Conservation (phyloP, 1,140 invertebrate species). For the Globodera ellingtonae region DNA sequence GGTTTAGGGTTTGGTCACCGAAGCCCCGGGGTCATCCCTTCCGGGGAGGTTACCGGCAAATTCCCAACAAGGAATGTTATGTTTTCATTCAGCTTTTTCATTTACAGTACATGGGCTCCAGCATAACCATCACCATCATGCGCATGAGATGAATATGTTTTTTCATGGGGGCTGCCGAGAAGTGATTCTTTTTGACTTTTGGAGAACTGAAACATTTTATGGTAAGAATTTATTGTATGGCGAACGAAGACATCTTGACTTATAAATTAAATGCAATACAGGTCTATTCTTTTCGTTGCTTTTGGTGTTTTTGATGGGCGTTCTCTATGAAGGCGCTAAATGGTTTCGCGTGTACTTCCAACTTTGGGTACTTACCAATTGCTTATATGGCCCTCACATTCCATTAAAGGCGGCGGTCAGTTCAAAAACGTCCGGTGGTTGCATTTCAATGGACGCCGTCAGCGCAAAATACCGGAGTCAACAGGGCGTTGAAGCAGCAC, state of each 20-base stretch:
- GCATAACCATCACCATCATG: constrained; percentile 4
- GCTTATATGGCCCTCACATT: not conserved
- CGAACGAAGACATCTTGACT: not conserved
- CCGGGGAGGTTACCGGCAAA: no score
- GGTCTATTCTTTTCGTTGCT: constrained; percentile 52
- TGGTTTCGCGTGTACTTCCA: constrained; percentile 59
- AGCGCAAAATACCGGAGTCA: constrained; percentile 13
- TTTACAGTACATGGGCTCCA: not conserved
- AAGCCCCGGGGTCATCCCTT: no score
- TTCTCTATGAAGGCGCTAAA: constrained; percentile 54
- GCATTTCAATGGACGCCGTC: constrained; percentile 5
- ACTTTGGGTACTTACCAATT: constrained; percentile 16
- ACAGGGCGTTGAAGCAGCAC: constrained; percentile 20
- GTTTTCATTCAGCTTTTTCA: no score
- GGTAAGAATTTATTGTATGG: constrained; percentile 12
- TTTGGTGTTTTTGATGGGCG: constrained; percentile 54
- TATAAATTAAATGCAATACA: constrained; percentile 12
- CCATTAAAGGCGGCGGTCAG: constrained; percentile 10
- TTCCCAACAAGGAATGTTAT: no score
- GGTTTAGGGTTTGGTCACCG: no score
- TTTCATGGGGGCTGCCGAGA: constrained; percentile 58
- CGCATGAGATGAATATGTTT: constrained; percentile 58
- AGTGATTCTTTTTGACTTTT: constrained; percentile 58
- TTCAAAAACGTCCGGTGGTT: constrained; percentile 4
- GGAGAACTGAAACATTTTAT: constrained; percentile 38